These are phyloP conservation scores for Brassicogethes aeneus DNA, from an alignment of 2,888 invertebrate species.

Conservation along the genomic window DNA sequence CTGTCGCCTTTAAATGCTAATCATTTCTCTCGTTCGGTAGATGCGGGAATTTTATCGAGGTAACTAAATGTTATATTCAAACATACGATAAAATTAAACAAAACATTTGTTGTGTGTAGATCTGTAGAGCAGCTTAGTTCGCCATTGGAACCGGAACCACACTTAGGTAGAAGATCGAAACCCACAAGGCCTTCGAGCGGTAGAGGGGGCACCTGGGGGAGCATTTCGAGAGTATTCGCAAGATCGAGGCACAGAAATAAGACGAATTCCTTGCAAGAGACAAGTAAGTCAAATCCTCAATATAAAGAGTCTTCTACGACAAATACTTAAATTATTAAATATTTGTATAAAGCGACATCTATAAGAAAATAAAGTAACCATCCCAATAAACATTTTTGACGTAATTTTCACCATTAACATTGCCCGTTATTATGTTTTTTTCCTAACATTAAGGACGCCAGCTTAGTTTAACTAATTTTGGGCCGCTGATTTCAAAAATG, in stretches of 20 bases:
- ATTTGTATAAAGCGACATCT: too few relatives aligned
- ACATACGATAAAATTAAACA: neutral
- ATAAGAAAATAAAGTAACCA: too few relatives aligned
- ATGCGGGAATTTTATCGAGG: slow-evolving; percentile 58
- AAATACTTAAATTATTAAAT: too few relatives aligned
- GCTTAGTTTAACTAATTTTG: too few relatives aligned
- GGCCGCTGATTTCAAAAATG: too few relatives aligned
- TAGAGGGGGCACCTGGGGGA: slow-evolving; percentile 81
- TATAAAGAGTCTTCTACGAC: too few relatives aligned
- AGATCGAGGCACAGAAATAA: slow-evolving; percentile 77
- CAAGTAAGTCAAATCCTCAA: slow-evolving; percentile 41
- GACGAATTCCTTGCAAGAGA: slow-evolving; percentile 56
- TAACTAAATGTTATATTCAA: slow-evolving; percentile 25
- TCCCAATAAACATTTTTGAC: too few relatives aligned
- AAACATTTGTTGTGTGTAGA: slow-evolving; percentile 33
- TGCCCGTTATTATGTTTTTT: too few relatives aligned
- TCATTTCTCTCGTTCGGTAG: slow-evolving; percentile 68
- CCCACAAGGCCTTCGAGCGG: slow-evolving; percentile 43
- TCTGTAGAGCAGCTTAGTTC: slow-evolving; percentile 79
- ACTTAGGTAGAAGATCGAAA: slow-evolving; percentile 40
- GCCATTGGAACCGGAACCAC: slow-evolving; percentile 56
- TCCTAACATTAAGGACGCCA: too few relatives aligned
- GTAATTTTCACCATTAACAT: too few relatives aligned
- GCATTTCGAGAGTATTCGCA: slow-evolving; percentile 84
- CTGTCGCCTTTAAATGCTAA: slow-evolving; percentile 69